Percentiles rank a stretch among this genome's conserved stretches.
These are phyloP conservation scores for Lasioglossum pauxillum DNA, from an alignment of 2,888 invertebrate genomes.

Conservation along the genomic window DNA sequence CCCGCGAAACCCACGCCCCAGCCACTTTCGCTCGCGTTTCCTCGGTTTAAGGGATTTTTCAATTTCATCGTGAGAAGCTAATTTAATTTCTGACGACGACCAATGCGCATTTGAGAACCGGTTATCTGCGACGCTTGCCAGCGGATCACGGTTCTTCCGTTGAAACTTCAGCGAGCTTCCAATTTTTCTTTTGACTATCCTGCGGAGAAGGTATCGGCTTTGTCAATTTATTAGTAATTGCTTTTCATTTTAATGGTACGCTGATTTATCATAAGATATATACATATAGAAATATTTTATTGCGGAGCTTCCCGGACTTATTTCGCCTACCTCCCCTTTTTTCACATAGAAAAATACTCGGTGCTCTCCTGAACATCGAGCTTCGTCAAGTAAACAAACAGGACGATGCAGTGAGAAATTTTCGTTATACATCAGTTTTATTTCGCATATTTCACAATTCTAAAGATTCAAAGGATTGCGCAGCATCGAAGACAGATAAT, in stretches of 20 bases:
- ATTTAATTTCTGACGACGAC: constrained; percentile 78
- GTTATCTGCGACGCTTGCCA: constrained; percentile 52
- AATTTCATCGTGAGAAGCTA: constrained; percentile 81
- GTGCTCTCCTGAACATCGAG: neutral
- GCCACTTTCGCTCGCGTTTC: constrained; percentile 74
- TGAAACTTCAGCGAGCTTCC: neutral
- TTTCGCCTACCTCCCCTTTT: neutral
- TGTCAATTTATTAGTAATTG: neutral
- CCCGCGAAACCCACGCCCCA: neutral
- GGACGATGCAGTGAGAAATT: neutral
- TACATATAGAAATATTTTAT: neutral
- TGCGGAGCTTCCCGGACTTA: neutral
- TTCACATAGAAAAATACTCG: neutral
- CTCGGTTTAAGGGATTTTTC: constrained; percentile 84
- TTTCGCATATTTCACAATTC: neutral
- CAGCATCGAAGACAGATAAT: neutral
- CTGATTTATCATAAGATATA: neutral
- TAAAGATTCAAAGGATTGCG: neutral
- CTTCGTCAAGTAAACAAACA: neutral
- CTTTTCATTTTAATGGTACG: neutral
- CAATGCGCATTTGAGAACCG: constrained; percentile 53
- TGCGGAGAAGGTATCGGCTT: neutral
- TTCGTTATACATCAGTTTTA: neutral
- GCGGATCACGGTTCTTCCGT: neutral
- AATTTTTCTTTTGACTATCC: neutral